Base-by-base conservation (phyloP, 2,797 vertebrate genomes). In the Pygocentrus nattereri region DNA sequence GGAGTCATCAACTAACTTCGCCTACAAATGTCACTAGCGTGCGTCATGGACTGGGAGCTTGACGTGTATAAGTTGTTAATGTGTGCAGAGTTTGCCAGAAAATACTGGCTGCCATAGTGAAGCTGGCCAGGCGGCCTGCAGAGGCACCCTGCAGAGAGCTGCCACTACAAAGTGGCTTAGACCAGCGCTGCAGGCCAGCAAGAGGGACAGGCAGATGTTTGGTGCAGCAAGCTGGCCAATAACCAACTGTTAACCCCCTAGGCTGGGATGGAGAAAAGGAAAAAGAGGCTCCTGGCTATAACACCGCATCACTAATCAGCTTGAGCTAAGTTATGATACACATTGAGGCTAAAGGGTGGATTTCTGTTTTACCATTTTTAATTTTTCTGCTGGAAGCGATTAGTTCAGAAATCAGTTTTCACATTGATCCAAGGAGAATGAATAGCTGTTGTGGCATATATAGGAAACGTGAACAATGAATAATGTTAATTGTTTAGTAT, bases 171-270 rank as follows among this genome's bases (percentile, higher is more conserved):
- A 84, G 49, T 69, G 59, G 64, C 64, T 75, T n/a, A 19, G 21
- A 19, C 73, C 74, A 52, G 34, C 62, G 65, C 62, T 47, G 16
- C 54, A 38, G 70, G 41, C 73, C 67, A 71, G 79, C 64, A 64
- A 74, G 59, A 58, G 13, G 23, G 23, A 11, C 49, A 71, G 74
- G 59, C 74, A 82, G 82, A 80, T 84, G 82, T 84, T 82, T 82
- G 78, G 68, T 81, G 68, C 72, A 49, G 54, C 50, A 67, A 78
- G 75, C 75, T 78, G 79, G 76, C 68, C 58, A 77, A 56, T 82
- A 78, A 84, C 67, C 72, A 82, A 54, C 68, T 72, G 79, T 76
- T 81, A 73, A 69, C 69, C 61, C 70, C 52, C 49, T n/a, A 58
- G 78, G 10, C 54, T 31, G 59, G 30, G 21, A 69, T 76, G 67